These are phyloP conservation scores for Hucho hucho DNA, from an alignment of 2,113 vertebrate genomes.

Conservation along the genomic window DNA sequence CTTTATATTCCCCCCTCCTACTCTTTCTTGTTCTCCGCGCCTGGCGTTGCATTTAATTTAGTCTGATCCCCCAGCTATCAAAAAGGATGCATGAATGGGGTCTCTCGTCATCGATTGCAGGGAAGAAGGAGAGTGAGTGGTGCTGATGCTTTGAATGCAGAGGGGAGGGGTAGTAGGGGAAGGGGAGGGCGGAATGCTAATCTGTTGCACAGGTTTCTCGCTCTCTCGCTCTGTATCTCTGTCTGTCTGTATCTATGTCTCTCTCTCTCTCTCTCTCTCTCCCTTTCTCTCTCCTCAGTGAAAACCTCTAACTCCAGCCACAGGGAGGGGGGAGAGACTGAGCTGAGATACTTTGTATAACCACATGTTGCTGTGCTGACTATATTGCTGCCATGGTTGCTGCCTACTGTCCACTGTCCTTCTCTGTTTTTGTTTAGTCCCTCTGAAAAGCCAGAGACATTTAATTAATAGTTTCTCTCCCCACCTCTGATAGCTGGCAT, in stretches of 20 bases:
- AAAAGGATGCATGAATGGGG: constrained; percentile 57
- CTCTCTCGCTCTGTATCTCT: background rate
- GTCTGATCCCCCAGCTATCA: constrained; percentile 38
- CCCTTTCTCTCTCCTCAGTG: constrained; percentile 8
- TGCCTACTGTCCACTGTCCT: background rate
- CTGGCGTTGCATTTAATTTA: constrained; percentile 43
- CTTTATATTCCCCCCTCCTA: constrained; percentile 40
- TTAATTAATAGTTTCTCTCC: constrained; percentile 50
- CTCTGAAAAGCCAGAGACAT: constrained; percentile 38
- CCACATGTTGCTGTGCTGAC: constrained; percentile 75
- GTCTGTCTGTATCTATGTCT: background rate
- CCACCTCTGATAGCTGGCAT: constrained; percentile 68
- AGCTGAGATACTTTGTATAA: constrained; percentile 61
- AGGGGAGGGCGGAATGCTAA: constrained; percentile 33
- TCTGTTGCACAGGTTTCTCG: constrained; percentile 56
- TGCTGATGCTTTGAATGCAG: constrained; percentile 48
- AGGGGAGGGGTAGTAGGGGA: constrained; percentile 32
- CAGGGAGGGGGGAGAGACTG: constrained; percentile 50
- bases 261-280: too few relatives aligned
- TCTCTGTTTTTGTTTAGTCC: constrained; percentile 35
- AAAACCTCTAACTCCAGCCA: constrained; percentile 63
- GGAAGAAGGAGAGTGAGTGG: constrained; percentile 57
- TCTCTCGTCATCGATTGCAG: constrained; percentile 42
- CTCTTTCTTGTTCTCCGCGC: constrained; percentile 25
- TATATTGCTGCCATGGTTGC: constrained; percentile 51